A percentile compares a stretch with the other conserved stretches of the same genome.
These are phyloP conservation scores for Siniperca scherzeri DNA, from an alignment of 2,797 vertebrate genomes.

Conservation along the genomic window DNA sequence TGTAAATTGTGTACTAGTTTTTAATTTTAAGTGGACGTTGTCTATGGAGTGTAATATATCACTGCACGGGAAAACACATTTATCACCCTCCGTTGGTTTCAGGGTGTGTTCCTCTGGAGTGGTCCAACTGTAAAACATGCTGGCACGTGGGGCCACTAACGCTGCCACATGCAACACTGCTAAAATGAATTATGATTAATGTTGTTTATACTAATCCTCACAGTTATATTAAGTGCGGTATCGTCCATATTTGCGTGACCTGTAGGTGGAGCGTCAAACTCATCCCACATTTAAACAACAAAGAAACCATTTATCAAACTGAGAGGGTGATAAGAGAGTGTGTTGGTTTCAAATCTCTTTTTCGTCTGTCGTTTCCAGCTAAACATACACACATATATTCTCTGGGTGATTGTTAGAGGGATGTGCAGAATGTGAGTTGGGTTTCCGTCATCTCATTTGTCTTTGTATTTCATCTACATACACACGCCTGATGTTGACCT, in stretches of 20 bases:
- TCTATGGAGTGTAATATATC: not conserved
- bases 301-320: slow-evolving; percentile 34
- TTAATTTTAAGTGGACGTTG: not conserved
- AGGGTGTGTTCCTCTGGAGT: slow-evolving; percentile 40
- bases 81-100: slow-evolving; percentile 24
- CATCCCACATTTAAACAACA: slow-evolving; percentile 35
- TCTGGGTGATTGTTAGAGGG: not conserved
- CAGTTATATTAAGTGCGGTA: not conserved
- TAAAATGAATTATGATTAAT: slow-evolving; percentile 56
- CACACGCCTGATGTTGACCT: slow-evolving; percentile 67
- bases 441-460: slow-evolving; percentile 46
- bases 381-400: slow-evolving; percentile 5
- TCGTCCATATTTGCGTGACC: slow-evolving; percentile 20
- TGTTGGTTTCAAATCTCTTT: not conserved
- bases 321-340: not conserved
- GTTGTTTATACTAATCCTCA: slow-evolving; percentile 26
- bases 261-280: slow-evolving; percentile 52
- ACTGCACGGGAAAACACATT: not conserved
- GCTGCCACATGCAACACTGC: not conserved
- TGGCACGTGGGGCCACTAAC: slow-evolving; percentile 6
- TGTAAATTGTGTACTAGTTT: not conserved
- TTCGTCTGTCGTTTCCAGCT: not conserved
- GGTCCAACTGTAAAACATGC: slow-evolving; percentile 36
- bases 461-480: slow-evolving; percentile 34
- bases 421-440: slow-evolving; percentile 20